Evolutionary conservation across 2,888 invertebrate species (phyloP), one percentile per base, ranked within the genome.

Genomic region (Catocala fraxini): DNA sequence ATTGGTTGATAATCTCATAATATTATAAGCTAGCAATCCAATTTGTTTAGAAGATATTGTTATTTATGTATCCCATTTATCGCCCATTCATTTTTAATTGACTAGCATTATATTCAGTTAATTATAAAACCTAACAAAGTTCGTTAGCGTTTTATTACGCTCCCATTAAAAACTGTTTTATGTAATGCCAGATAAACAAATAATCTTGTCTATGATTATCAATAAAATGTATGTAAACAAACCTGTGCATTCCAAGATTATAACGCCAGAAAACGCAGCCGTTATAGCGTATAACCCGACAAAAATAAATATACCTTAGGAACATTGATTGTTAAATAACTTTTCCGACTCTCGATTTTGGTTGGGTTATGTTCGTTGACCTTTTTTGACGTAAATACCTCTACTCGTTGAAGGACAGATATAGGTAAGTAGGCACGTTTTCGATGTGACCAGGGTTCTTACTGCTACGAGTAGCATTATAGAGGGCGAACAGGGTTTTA

Each of bases 321-420:
- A 25, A 11, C 43, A 9, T 35, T 42, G 10, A n/a, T 12, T 41
- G 41, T 48, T 48, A 39, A 25, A 55, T 56, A 56, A 56, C 6
- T 51, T 54, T 33, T 13, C 12, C 33, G 58, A 59, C 79, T 73
- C 69, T 72, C 6, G 7, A 66, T 77, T 73, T 81, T 68, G 13
- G 69, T 60, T 59, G 83, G 79, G 56, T 87, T 73, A 83, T 79
- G 85, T 80, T 79, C 90, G 69, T 89, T 90, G 88, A 89, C 88
- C 89, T 84, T 80, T 51, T 59, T 73, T 68, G 65, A 68, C 70
- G 79, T 76, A 75, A 66, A 65, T 48, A 75, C 65, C 57, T 51
- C 58, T 63, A 69, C 53, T 62, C 56, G 59, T 59, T 68, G 78
- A 71, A 66, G 51, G 64, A 63, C 75, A 74, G 68, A 71, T 77